A percentile compares a stretch with the other conserved stretches of the same genome.
Evolutionary conservation across 30 jellyfish, hydroid and myxozoan genomes (phyloP).

Genomic region (Cassiopea xamachana): DNA sequence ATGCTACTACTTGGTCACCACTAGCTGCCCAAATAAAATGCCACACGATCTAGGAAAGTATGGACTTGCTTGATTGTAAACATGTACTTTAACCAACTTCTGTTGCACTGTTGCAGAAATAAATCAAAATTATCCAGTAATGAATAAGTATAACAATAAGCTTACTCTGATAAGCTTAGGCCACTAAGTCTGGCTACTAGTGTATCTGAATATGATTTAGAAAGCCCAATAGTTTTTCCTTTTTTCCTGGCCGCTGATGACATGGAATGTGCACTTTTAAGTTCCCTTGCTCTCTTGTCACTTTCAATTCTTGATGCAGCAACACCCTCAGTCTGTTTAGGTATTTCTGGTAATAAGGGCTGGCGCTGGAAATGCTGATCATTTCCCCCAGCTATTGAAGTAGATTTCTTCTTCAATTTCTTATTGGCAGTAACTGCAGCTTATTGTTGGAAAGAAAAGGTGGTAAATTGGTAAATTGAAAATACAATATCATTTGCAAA

Average conservation of each 20-base stretch:
- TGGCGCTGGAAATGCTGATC: background rate
- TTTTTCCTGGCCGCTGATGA: background rate
- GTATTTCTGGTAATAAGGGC: background rate
- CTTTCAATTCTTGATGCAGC: background rate
- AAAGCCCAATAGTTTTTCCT: background rate
- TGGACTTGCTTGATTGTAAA: too few relatives aligned
- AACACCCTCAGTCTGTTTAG: background rate
- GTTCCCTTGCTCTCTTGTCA: background rate
- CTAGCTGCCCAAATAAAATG: too few relatives aligned
- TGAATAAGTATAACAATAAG: background rate
- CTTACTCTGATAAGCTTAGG: conserved; percentile 40
- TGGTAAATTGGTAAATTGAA: background rate
- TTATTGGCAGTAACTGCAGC: background rate
- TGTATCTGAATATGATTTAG: conserved; percentile 21
- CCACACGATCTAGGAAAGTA: too few relatives aligned
- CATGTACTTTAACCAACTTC: too few relatives aligned
- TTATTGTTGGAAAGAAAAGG: background rate
- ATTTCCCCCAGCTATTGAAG: background rate
- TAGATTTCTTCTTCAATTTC: background rate
- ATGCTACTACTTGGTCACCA: too few relatives aligned
- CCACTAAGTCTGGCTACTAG: conserved; percentile 40
- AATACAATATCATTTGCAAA: too few relatives aligned
- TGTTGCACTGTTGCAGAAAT: too few relatives aligned
- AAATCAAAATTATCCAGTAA: background rate
- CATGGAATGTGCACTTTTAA: background rate